phyloP scores from a whole-genome alignment of 1,140 invertebrate species.

The Drosophila kanapiae region DNA sequence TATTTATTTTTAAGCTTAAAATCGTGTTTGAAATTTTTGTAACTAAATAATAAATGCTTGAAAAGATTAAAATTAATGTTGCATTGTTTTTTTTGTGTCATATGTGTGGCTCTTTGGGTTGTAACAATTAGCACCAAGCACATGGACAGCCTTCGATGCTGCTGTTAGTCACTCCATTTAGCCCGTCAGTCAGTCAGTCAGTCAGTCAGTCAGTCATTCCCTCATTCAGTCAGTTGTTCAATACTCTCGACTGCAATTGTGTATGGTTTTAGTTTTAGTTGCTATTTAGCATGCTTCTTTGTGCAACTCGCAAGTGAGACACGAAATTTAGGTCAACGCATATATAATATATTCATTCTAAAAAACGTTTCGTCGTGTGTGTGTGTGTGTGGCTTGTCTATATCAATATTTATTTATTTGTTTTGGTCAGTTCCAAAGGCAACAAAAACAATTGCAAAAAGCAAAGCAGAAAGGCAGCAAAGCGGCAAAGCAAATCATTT shows the following conservation, averaged over 20 bases:
- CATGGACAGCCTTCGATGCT: constrained; percentile 35
- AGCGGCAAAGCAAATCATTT: constrained; percentile 17
- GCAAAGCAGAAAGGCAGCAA: constrained; percentile 3
- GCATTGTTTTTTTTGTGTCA: background rate
- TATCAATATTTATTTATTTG: constrained; percentile 43
- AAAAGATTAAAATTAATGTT: background rate
- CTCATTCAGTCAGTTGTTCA: constrained; percentile 23
- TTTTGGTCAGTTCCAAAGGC: constrained; percentile 26
- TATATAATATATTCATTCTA: constrained; percentile 52
- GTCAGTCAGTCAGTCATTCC: background rate
- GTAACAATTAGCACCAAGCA: constrained; percentile 45
- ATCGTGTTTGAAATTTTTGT: background rate
- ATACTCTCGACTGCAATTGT: constrained; percentile 27
- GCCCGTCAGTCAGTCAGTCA: constrained; percentile 23
- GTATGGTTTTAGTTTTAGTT: constrained; percentile 38
- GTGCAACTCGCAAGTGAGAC: constrained; percentile 40
- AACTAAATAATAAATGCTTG: background rate
- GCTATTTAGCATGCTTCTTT: constrained; percentile 53
- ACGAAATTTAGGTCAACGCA: constrained; percentile 48
- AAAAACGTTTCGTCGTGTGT: constrained; percentile 21
- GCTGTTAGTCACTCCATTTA: constrained; percentile 42
- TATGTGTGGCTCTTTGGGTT: constrained; percentile 9
- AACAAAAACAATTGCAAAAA: constrained; percentile 16
- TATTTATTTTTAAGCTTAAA: background rate
- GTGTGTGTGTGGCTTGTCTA: constrained; percentile 7